These are phyloP conservation scores for Xanthorhoe spadicearia DNA, from an alignment of 2,888 invertebrate genomes.

Conservation along the genomic window DNA sequence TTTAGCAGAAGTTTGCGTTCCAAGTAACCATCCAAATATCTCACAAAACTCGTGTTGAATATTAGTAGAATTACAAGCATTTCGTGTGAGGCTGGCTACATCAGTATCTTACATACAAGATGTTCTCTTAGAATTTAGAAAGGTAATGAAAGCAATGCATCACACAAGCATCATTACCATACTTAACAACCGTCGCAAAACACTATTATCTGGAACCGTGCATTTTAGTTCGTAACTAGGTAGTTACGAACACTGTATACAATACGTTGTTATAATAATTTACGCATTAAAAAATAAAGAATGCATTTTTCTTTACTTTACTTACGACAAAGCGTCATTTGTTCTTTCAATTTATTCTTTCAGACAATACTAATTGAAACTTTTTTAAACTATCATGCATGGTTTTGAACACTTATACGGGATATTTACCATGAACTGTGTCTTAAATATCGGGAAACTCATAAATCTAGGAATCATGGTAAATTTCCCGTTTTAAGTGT, in stretches of 20 bases:
- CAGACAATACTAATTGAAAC: no score
- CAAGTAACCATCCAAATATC: not conserved
- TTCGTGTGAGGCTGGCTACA: conserved; percentile 9
- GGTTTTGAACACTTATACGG: no score
- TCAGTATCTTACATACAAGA: not conserved
- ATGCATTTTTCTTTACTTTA: not conserved
- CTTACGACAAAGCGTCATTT: not conserved
- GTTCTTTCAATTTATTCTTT: not conserved
- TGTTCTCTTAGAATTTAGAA: conserved; percentile 39
- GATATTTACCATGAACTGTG: no score
- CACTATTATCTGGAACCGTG: conserved; percentile 37
- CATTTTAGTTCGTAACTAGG: conserved; percentile 34
- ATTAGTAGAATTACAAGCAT: not conserved
- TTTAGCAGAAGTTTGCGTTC: no score
- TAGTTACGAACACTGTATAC: conserved; percentile 36
- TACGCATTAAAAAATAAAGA: conserved; percentile 44
- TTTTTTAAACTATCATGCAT: no score
- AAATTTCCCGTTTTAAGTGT: no score
- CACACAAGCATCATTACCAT: conserved; percentile 41
- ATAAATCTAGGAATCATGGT: no score
- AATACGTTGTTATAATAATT: conserved; percentile 48
- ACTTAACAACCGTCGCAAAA: conserved; percentile 44
- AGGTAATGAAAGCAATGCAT: conserved; percentile 43
- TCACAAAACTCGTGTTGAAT: not conserved
- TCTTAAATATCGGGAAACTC: no score